phyloP scores from a whole-genome alignment of 2,113 vertebrate genomes.

The Eclectus roratus region DNA sequence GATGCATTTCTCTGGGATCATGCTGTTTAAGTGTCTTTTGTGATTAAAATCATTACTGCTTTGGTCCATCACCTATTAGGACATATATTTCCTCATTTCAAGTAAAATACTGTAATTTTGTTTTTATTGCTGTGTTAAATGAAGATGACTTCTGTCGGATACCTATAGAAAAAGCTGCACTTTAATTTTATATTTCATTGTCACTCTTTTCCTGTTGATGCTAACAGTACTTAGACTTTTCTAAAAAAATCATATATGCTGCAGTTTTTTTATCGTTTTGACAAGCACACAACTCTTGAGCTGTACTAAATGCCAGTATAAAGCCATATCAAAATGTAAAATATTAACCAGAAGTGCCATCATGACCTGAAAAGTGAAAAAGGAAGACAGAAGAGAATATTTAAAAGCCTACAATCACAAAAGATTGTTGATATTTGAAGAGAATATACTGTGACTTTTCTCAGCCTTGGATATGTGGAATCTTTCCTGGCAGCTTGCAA shows the following conservation, averaged over 20 bases:
- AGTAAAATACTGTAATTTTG: constrained; percentile 38
- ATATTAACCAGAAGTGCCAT: constrained; percentile 47
- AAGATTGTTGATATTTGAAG: constrained; percentile 53
- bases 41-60: constrained; percentile 63
- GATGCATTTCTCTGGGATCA: constrained; percentile 56
- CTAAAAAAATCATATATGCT: background rate
- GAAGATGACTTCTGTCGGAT: background rate
- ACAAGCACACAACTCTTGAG: constrained; percentile 46
- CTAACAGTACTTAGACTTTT: constrained; percentile 11
- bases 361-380: constrained; percentile 15
- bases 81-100: constrained; percentile 51
- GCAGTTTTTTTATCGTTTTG: constrained; percentile 57
- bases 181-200: background rate
- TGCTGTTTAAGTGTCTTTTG: constrained; percentile 56
- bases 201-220: background rate
- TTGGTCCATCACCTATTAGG: constrained; percentile 35
- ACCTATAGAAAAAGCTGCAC: background rate
- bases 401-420: constrained; percentile 26
- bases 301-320: constrained; percentile 56
- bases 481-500: constrained; percentile 52
- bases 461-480: background rate
- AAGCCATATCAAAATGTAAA: constrained; percentile 51
- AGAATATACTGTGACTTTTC: constrained; percentile 47
- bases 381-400: background rate
- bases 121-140: constrained; percentile 37